A percentile compares a stretch with the other conserved stretches of the same genome.
These are phyloP conservation scores for Eudemis profundana DNA, from an alignment of 2,888 invertebrate species.

Conservation along the genomic window DNA sequence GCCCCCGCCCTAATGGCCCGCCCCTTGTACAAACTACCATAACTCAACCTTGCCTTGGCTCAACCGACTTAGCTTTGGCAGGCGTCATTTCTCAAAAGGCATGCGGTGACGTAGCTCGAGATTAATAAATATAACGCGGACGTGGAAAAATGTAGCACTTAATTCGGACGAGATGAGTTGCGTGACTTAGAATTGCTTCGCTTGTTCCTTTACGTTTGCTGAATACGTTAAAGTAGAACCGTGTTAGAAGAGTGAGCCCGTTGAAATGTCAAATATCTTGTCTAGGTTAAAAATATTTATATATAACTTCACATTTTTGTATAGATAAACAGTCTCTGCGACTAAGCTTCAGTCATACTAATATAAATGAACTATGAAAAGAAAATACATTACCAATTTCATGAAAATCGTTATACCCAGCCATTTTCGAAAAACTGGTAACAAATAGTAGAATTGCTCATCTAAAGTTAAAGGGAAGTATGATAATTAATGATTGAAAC, in stretches of 20 bases:
- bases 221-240: conserved; percentile 27
- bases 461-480: no score
- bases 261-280: not conserved
- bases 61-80: conserved; percentile 85
- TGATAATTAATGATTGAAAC: no score
- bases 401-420: no score
- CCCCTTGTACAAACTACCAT: conserved; percentile 83
- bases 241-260: not conserved
- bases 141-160: conserved; percentile 83
- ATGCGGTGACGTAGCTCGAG: conserved; percentile 78
- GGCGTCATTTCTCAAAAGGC: conserved; percentile 85
- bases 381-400: no score
- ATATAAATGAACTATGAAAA: no score
- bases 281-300: no score
- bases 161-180: conserved; percentile 79
- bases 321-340: no score
- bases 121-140: conserved; percentile 83
- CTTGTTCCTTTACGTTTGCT: conserved; percentile 22
- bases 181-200: conserved; percentile 51
- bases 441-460: no score
- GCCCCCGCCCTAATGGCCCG: conserved; percentile 79
- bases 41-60: conserved; percentile 82
- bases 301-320: no score
- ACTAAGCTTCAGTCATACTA: no score
- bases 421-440: no score